Evolutionary conservation across 2,797 vertebrate genomes (phyloP), one percentile per base, ranked within the genome.

Genomic region (Falco peregrinus): DNA sequence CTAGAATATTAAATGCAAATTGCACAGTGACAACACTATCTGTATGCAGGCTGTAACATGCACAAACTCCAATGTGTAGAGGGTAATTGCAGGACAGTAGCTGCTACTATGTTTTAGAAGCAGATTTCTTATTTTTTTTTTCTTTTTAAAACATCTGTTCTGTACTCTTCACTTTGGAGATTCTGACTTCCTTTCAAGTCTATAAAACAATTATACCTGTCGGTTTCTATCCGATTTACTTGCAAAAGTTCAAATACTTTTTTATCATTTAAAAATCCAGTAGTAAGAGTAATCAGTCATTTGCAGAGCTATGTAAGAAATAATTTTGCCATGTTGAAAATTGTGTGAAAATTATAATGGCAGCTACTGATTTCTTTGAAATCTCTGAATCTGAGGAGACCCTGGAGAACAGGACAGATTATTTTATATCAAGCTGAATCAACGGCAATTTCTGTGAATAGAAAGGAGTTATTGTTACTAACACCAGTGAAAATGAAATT

Each of bases 141-240:
- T 48, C 54, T 93, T 94, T 95, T 77, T 77, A 95, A 92, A 75
- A 96, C 70, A 95, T 96, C 89, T 95, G 67, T 85, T 97, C 68
- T 92, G 35, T 80, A 89, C 37, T 57, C 79, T 75, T 63, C 20
- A 31, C 54, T 82, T 78, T 26, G 37, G n/a, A 94, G 59, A 92
- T 84, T 94, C 95, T 93, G 2, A 95, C 86, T 84, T 95, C 77
- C 73, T 75, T 94, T 89, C 80, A 81, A 78, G 35, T 75, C 84
- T 43, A 93, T 84, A 25, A 96, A 97, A 93, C 90, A 95, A 96
- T 95, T 80, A 91, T 37, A 86, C 35, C 39, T 95, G n/a, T 67
- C 85, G 84, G 21, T 74, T 97, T 95, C 71, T 86, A 28, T 73
- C 84, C 76, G 13, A 95, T 80, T 88, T 91, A 22, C 28, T 60